These are phyloP conservation scores for Apodemus speciosus DNA, from an alignment of 2,113 vertebrate species.

Conservation along the genomic window DNA sequence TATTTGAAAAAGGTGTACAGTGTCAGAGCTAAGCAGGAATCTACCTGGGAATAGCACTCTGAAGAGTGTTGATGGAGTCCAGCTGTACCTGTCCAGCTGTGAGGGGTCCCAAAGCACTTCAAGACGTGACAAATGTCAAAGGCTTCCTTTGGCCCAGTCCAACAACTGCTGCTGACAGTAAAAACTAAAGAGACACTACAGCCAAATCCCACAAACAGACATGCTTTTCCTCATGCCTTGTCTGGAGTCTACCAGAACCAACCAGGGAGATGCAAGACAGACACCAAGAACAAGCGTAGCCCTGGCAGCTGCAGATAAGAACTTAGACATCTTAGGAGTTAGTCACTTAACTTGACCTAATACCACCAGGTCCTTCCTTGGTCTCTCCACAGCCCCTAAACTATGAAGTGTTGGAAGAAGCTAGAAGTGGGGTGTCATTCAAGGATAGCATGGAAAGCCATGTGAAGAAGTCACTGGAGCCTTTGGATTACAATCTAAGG, in stretches of 20 bases:
- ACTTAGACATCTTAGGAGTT: background rate
- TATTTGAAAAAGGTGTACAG: constrained; percentile 57
- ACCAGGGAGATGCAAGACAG: background rate
- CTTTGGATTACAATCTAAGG: background rate
- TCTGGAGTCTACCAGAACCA: background rate
- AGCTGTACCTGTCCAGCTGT: constrained; percentile 53
- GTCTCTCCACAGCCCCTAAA: background rate
- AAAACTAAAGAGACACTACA: background rate
- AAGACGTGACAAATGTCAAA: constrained; percentile 59
- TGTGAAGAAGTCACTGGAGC: background rate
- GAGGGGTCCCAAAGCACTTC: constrained; percentile 46
- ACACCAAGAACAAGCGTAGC: background rate
- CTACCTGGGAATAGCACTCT: constrained; percentile 56
- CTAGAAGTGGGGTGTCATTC: background rate
- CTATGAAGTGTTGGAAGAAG: background rate
- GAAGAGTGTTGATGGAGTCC: constrained; percentile 64
- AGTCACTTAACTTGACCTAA: background rate
- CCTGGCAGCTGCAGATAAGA: background rate
- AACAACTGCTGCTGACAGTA: background rate
- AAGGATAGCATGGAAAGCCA: background rate
- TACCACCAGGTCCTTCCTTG: background rate
- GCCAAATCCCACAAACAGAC: background rate
- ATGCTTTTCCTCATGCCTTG: background rate
- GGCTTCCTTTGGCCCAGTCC: constrained; percentile 3
- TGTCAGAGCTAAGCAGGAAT: constrained; percentile 53